Percentiles rank a stretch among this genome's conserved stretches.
These are phyloP conservation scores for Rhagium mordax DNA, from an alignment of 2,888 invertebrate genomes.

Conservation along the genomic window DNA sequence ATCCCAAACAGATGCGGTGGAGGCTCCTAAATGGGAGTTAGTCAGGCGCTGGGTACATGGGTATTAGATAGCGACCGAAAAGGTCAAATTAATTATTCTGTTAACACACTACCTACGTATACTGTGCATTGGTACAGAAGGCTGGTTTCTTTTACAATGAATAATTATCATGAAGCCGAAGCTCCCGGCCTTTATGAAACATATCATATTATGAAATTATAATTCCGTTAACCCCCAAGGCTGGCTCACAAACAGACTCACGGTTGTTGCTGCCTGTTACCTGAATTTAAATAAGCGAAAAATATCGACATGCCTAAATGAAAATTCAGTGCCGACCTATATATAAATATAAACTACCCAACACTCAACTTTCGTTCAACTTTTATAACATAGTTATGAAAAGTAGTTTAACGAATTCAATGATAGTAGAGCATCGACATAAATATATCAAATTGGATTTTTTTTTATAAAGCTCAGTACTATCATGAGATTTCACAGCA, in stretches of 20 bases:
- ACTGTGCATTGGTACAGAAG: not conserved
- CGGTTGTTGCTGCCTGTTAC: not conserved
- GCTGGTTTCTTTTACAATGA: not conserved
- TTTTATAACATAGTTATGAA: too few relatives aligned
- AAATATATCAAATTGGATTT: too few relatives aligned
- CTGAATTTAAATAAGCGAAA: not conserved
- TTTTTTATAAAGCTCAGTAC: too few relatives aligned
- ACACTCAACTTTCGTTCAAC: too few relatives aligned
- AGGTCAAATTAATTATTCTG: not conserved
- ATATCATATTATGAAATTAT: not conserved
- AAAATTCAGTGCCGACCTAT: too few relatives aligned
- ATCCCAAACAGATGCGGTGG: too few relatives aligned
- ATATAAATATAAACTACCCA: too few relatives aligned
- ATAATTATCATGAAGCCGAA: not conserved
- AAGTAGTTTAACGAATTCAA: too few relatives aligned
- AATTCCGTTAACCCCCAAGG: not conserved
- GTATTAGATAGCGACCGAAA: not conserved
- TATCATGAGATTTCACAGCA: too few relatives aligned
- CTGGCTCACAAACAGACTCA: not conserved
- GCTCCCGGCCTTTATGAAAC: not conserved
- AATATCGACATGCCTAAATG: not conserved
- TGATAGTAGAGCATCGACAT: too few relatives aligned
- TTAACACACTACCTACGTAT: not conserved
- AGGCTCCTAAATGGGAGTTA: too few relatives aligned
- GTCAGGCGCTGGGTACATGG: too few relatives aligned